Conservation (phyloP, 2,888 invertebrate genomes). For the Acanthosepion pharaonis region DNA sequence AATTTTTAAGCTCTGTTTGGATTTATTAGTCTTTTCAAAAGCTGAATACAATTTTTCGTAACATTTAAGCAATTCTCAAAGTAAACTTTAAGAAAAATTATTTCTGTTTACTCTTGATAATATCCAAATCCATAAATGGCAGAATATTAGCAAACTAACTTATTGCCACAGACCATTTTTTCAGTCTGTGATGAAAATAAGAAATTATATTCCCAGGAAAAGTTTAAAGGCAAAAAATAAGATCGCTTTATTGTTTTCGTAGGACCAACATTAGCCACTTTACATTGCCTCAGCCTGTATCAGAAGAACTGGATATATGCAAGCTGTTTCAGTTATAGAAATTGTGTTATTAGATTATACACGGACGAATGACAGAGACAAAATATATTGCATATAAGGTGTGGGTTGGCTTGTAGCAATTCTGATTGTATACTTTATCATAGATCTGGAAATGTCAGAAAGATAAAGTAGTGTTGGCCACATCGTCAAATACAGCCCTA, state of each 20-base stretch:
- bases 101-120: too few relatives aligned
- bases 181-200: too few relatives aligned
- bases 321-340: background rate
- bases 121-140: too few relatives aligned
- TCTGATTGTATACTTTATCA: background rate
- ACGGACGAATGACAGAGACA: background rate
- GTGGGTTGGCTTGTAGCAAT: background rate
- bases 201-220: too few relatives aligned
- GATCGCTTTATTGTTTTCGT: background rate
- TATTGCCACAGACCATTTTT: too few relatives aligned
- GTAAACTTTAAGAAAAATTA: too few relatives aligned
- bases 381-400: background rate
- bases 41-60: too few relatives aligned
- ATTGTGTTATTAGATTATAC: background rate
- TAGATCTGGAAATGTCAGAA: background rate
- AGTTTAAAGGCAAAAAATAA: too few relatives aligned
- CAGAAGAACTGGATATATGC: background rate
- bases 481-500: background rate
- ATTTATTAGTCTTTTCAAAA: too few relatives aligned
- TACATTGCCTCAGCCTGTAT: background rate
- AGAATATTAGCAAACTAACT: too few relatives aligned
- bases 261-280: background rate
- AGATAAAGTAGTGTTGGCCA: background rate
- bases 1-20: too few relatives aligned
- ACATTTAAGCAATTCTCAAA: too few relatives aligned